phyloP scores from a whole-genome alignment of 1,140 invertebrate species.

The Episyrphus balteatus region DNA sequence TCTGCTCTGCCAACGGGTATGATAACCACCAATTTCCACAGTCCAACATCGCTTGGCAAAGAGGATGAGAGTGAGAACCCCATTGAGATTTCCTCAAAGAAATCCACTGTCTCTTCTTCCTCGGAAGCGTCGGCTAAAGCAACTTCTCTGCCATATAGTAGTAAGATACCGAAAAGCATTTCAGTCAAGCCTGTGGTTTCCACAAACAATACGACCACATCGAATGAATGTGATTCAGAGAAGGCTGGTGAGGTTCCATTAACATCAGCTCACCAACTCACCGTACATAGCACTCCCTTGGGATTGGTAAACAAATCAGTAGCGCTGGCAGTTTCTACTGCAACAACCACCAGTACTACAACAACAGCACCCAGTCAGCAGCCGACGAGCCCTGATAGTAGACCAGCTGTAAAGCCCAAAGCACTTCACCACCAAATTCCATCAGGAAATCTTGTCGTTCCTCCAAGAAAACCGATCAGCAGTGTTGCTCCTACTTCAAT shows the following conservation, averaged over 20 bases:
- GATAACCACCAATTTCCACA: conserved; percentile 51
- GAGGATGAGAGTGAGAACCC: too few species aligned
- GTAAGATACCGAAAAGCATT: conserved; percentile 32
- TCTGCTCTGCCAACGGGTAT: conserved; percentile 2
- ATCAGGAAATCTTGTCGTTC: conserved; percentile 25
- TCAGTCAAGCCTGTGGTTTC: conserved; percentile 22
- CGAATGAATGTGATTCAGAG: conserved; percentile 5
- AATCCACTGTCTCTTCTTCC: conserved; percentile 7
- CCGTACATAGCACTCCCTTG: conserved; percentile 54
- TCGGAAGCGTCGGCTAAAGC: conserved; percentile 14
- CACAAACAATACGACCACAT: conserved; percentile 13
- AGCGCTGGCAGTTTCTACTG: conserved; percentile 16
- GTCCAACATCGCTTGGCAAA: conserved; percentile 16
- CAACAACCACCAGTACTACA: background rate
- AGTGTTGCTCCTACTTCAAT: conserved; percentile 67
- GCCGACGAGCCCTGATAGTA: conserved; percentile 6
- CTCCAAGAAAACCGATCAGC: conserved; percentile 61
- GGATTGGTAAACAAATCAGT: conserved; percentile 50
- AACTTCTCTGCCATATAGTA: conserved; percentile 18
- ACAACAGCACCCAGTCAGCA: conserved; percentile 13
- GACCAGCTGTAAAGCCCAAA: conserved; percentile 21
- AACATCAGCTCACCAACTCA: conserved; percentile 36
- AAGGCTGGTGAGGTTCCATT: background rate
- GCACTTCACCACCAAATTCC: conserved; percentile 17
- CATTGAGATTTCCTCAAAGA: conserved; percentile 3